Base-by-base conservation (phyloP, 2,113 vertebrate genomes). In the Ageneiosus marmoratus region DNA sequence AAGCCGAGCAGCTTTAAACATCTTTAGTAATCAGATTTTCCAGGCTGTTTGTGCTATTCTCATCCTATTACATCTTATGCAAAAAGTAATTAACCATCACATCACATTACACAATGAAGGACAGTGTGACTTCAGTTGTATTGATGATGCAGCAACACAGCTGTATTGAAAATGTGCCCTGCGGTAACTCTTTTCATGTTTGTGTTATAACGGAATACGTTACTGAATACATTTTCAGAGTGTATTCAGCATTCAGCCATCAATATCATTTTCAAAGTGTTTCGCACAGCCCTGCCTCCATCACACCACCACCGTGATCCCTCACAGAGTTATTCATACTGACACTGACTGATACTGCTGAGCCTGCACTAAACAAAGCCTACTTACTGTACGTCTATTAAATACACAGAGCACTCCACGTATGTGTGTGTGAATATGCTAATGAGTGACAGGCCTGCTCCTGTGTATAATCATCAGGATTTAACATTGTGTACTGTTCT, bases 271-370 rank as follows among this genome's bases (percentile, higher is more conserved):
- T 53, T 75, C 63, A 76, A 63, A 75, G 12, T 29, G 50, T 76
- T 76, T 65, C 0, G 10, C 58, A 55, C 81, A 76, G 29, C 18
- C 56, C 55, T 63, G 58, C 72, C 20, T 77, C 48, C 72, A 70
- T 72, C 82, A 79, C 76, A 72, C 62, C 41, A 41, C n/a, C 50
- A 53, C 16, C 32, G 55, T 18, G 67, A 78, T 84, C 65, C 76
- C 44, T 50, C 44, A 51, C 41, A 37, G 76, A 72, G 18, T 37
- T 73, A 84, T 79, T 79, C 83, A 37, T 50, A n/a, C 34, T 62
- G 65, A 72, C 27, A 62, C 83, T 62, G 76, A 37, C 55, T 60
- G 65, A 84, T 84, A 77, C 53, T 55, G 76, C 75, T 83, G 51
- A 72, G 65, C 27, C 76, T n/a, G 63, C 48, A 77, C 65, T 34